These are phyloP conservation scores for Temnothorax ravouxi DNA, from an alignment of 2,888 invertebrate species.

Conservation along the genomic window DNA sequence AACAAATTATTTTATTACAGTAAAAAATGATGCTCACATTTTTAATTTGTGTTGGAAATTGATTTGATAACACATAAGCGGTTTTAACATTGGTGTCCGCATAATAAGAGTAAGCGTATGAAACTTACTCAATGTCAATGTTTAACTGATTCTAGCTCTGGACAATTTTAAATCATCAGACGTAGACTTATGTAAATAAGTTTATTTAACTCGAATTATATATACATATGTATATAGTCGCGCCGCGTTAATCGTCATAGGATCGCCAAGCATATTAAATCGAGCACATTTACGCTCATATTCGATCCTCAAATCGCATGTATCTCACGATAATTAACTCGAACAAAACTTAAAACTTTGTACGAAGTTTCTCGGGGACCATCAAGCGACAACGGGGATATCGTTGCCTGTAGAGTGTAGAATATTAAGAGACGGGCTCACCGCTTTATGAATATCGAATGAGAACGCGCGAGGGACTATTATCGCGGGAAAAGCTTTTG, in stretches of 20 bases:
- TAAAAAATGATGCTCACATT: too few species aligned
- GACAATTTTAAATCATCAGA: too few species aligned
- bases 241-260: neutral
- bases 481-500: slow-evolving; percentile 71
- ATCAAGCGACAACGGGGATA: slow-evolving; percentile 55
- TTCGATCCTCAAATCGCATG: slow-evolving; percentile 63
- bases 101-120: too few species aligned
- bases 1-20: too few species aligned
- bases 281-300: neutral
- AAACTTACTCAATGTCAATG: too few species aligned
- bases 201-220: too few species aligned
- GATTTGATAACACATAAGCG: too few species aligned
- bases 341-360: slow-evolving; percentile 16
- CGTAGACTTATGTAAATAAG: too few species aligned
- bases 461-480: slow-evolving; percentile 63
- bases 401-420: slow-evolving; percentile 58
- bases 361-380: slow-evolving; percentile 9
- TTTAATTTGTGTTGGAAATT: too few species aligned
- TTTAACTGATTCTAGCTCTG: too few species aligned
- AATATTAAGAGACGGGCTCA: slow-evolving; percentile 69
- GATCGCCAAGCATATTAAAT: neutral
- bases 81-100: too few species aligned
- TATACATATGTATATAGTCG: neutral
- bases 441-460: slow-evolving; percentile 75
- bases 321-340: slow-evolving; percentile 75